Percentiles rank a stretch among this genome's conserved stretches.
phyloP scores from a whole-genome alignment of 2,797 vertebrate genomes.

The Loriculus beryllinus region DNA sequence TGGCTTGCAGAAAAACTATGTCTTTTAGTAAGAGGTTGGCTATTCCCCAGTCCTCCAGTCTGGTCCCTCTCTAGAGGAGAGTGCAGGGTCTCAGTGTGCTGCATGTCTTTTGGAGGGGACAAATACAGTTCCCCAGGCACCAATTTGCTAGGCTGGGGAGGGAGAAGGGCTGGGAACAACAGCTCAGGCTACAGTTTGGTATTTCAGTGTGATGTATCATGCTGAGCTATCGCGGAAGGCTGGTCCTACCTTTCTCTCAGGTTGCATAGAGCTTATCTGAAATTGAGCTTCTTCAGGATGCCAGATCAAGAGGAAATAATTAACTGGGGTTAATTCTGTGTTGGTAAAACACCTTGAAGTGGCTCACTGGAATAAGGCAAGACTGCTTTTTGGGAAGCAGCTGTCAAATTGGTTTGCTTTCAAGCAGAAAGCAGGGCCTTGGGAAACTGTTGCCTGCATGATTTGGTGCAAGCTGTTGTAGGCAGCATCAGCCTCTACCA shows the following conservation, averaged over 20 bases:
- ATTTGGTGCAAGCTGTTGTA: neutral
- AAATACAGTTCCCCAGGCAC: neutral
- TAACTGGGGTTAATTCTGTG: neutral
- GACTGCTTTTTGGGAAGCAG: neutral
- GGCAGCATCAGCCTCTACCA: neutral
- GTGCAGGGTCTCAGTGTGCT: neutral
- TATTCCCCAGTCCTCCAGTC: neutral
- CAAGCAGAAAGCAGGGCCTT: neutral
- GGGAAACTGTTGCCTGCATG: neutral
- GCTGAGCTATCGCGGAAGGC: neutral
- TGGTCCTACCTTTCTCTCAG: neutral
- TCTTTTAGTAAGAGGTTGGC: neutral
- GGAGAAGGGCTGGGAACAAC: neutral
- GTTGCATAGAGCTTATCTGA: neutral
- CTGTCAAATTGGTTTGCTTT: neutral
- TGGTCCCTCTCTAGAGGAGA: neutral
- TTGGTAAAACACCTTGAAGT: neutral
- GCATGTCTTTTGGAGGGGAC: fast-evolving
- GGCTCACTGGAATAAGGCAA: neutral
- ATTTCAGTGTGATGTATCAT: neutral
- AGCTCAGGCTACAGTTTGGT: neutral
- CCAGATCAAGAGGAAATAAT: neutral
- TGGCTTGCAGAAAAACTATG: neutral
- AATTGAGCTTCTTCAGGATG: neutral
- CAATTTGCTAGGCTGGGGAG: neutral